These are phyloP conservation scores for Hoplostethus mediterraneus DNA, from an alignment of 2,797 vertebrate species.

Conservation along the genomic window DNA sequence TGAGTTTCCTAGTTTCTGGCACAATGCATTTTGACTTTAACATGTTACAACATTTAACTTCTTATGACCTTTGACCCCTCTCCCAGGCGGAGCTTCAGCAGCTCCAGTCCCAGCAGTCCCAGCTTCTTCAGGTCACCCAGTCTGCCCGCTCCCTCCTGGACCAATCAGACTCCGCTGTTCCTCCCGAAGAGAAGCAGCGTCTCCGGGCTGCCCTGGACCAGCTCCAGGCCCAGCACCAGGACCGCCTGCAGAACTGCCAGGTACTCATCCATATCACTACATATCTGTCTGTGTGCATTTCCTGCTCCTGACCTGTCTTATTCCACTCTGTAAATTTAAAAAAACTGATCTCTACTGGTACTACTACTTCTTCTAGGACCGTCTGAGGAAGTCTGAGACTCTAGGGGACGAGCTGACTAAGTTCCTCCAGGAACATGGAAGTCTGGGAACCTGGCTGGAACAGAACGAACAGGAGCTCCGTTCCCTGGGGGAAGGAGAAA, in stretches of 20 bases:
- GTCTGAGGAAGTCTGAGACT: constrained; percentile 87
- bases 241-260: constrained; percentile 87
- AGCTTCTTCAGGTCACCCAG: constrained; percentile 90
- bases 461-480: constrained; percentile 89
- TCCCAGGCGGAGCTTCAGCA: constrained; percentile 89
- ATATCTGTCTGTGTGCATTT: background rate
- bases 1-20: too few species aligned
- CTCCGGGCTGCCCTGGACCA: constrained; percentile 85
- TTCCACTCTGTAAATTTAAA: too few species aligned
- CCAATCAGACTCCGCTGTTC: constrained; percentile 87
- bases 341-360: background rate
- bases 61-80: background rate
- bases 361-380: constrained; percentile 54
- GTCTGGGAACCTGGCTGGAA: constrained; percentile 90
- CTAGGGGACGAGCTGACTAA: constrained; percentile 92
- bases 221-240: constrained; percentile 87
- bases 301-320: background rate
- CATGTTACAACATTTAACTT: background rate
- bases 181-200: constrained; percentile 83
- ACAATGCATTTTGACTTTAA: background rate
- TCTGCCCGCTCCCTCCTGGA: constrained; percentile 91
- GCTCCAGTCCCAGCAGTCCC: constrained; percentile 93
- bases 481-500: constrained; percentile 83
- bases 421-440: constrained; percentile 90
- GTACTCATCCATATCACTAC: constrained; percentile 29